A percentile compares a stretch with the other conserved stretches of the same genome.
These are phyloP conservation scores for Esox niger DNA, from an alignment of 2,113 vertebrate genomes.

Conservation along the genomic window DNA sequence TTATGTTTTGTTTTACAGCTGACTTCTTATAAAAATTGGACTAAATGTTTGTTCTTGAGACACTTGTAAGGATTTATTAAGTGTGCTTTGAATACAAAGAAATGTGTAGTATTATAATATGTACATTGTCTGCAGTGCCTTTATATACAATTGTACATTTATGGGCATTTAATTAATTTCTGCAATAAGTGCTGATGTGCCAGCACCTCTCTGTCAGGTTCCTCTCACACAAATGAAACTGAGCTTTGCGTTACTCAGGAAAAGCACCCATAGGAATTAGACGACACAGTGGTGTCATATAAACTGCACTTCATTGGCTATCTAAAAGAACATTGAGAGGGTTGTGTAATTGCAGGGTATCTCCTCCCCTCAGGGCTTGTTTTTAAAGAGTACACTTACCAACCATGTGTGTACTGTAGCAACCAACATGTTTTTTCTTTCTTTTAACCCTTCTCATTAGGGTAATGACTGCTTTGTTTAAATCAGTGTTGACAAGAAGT, in stretches of 20 bases:
- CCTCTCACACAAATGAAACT: not conserved
- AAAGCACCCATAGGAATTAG: not conserved
- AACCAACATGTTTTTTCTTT: conserved; percentile 15
- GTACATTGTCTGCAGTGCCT: too few species aligned
- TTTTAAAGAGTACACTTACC: conserved; percentile 18
- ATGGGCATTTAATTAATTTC: too few species aligned
- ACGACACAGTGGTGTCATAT: not conserved
- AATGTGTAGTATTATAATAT: too few species aligned
- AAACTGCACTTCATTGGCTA: not conserved
- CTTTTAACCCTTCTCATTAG: conserved; percentile 52
- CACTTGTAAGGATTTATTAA: too few species aligned
- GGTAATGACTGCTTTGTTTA: conserved; percentile 63
- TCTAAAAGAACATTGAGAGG: not conserved
- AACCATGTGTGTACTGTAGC: conserved; percentile 42
- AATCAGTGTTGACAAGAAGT: conserved; percentile 25
- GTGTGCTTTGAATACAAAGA: too few species aligned
- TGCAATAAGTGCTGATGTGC: not conserved
- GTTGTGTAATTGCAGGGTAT: not conserved
- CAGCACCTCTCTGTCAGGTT: not conserved
- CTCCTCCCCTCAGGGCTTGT: conserved; percentile 29
- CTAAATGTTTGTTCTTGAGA: too few species aligned
- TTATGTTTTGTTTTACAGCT: too few species aligned
- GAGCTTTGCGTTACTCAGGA: not conserved
- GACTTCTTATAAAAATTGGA: too few species aligned
- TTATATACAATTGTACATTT: too few species aligned